These are phyloP conservation scores for Callosobruchus maculatus DNA, from an alignment of 2,888 invertebrate species.

Conservation along the genomic window DNA sequence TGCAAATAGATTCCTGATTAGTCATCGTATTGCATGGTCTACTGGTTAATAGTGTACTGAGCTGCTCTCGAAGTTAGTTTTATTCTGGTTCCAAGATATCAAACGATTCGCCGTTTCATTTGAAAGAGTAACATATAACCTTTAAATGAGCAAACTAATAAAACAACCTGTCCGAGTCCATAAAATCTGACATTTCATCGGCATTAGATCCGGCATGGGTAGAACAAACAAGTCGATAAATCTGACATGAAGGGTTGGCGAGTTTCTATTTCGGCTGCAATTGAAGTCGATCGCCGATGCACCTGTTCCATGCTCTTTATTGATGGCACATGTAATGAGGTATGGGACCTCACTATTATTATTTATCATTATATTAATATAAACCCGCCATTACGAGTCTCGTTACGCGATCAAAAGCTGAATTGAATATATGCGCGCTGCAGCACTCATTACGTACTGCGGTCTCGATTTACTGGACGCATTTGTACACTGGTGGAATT, in stretches of 20 bases:
- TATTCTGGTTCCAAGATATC: too few species aligned
- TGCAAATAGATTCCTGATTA: too few species aligned
- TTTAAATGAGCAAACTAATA: neutral
- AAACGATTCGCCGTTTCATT: neutral
- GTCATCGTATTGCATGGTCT: too few species aligned
- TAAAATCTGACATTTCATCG: neutral
- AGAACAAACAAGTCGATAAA: neutral
- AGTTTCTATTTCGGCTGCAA: neutral
- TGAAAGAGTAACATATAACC: neutral
- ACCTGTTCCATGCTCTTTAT: constrained; percentile 2
- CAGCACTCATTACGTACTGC: neutral
- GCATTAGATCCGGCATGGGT: neutral
- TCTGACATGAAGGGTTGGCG: neutral
- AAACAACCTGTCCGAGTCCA: neutral
- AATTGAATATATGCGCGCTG: neutral
- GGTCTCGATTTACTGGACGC: neutral
- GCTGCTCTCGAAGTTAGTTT: too few species aligned
- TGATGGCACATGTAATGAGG: neutral
- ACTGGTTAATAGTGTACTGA: too few species aligned
- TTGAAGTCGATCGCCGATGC: constrained; percentile 1
- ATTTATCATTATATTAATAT: constrained; percentile 6
- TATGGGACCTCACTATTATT: constrained; percentile 2
- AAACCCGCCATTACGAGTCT: neutral
- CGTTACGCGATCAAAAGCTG: neutral
- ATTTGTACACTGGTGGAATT: neutral